These are phyloP conservation scores for Formica aserva DNA, from an alignment of 2,888 invertebrate species.

Conservation along the genomic window DNA sequence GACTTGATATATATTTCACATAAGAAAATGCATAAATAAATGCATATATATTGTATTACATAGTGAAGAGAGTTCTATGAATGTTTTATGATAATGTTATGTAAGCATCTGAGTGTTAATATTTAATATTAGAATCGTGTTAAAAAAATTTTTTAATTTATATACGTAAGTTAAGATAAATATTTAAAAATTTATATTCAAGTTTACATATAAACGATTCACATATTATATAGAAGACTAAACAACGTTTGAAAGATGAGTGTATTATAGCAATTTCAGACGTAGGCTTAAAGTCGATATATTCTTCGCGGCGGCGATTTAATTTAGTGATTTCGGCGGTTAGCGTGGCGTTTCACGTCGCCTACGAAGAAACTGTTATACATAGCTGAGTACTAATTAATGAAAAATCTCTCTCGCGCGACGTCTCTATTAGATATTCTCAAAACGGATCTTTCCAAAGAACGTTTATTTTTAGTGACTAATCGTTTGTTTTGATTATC, in stretches of 20 bases:
- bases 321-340: neutral
- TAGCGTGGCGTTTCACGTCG: neutral
- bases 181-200: slow-evolving; percentile 21
- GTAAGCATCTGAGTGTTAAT: neutral
- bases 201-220: slow-evolving; percentile 5
- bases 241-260: slow-evolving; percentile 16
- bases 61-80: neutral
- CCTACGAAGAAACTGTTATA: neutral
- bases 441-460: neutral
- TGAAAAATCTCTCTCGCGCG: neutral
- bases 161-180: slow-evolving; percentile 13
- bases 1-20: neutral
- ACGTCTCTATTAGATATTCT: slow-evolving; percentile 20
- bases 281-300: neutral
- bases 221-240: slow-evolving; percentile 1
- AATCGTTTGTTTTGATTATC: slow-evolving; percentile 42
- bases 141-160: neutral
- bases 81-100: neutral
- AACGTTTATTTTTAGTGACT: slow-evolving; percentile 25
- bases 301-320: neutral
- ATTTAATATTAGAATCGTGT: neutral
- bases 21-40: neutral
- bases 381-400: slow-evolving; percentile 20
- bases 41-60: neutral
- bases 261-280: neutral